Evolutionary conservation across 1,140 invertebrate genomes (phyloP).

Genomic region (Cydia pomonella): DNA sequence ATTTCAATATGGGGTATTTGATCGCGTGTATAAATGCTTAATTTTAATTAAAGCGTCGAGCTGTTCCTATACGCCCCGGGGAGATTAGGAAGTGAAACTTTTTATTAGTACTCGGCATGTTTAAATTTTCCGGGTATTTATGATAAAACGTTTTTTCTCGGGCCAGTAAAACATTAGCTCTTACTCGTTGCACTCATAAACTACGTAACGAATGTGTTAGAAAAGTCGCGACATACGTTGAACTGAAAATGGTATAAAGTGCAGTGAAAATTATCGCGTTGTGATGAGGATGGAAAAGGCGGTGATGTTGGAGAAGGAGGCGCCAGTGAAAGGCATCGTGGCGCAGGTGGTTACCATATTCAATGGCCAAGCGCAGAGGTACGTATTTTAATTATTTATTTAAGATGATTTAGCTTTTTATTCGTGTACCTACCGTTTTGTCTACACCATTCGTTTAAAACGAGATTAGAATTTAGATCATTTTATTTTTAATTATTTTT

Average conservation of each 20-base stretch:
- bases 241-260: neutral
- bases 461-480: no score
- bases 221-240: neutral
- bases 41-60: constrained; percentile 10
- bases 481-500: no score
- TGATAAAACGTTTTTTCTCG: neutral
- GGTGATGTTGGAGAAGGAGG: constrained; percentile 69
- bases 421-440: no score
- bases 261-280: constrained; percentile 26
- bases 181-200: constrained; percentile 13
- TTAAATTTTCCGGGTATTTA: constrained; percentile 7
- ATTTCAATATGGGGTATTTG: constrained; percentile 1
- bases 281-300: constrained; percentile 73
- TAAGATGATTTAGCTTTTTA: no score
- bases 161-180: neutral
- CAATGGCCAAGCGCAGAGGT: constrained; percentile 77
- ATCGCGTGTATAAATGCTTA: constrained; percentile 8
- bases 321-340: constrained; percentile 74
- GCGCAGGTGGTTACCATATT: constrained; percentile 80
- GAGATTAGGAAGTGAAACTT: constrained; percentile 26
- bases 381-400: constrained; percentile 41
- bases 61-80: constrained; percentile 21
- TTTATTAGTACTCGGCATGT: constrained; percentile 8
- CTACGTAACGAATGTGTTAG: neutral
- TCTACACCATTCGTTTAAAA: no score